Base-by-base conservation (phyloP, 35 echinoderm and acorn worm species). In the Apostichopus parvimensis region DNA sequence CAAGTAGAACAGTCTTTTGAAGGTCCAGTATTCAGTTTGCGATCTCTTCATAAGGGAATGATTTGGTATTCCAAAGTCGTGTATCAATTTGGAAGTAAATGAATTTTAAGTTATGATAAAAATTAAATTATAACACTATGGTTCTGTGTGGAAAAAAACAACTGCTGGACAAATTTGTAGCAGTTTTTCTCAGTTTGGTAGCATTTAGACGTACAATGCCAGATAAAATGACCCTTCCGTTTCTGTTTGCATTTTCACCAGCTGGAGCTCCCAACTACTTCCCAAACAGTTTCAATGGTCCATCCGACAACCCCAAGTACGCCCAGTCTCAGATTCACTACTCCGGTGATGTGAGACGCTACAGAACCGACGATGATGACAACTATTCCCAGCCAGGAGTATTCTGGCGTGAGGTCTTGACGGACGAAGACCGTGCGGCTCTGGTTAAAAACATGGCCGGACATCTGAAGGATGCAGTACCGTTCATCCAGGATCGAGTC, bases 241-340 rank as follows among this genome's bases (percentile, higher is more conserved):
- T 34, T 90, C 28, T 56, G 65, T 64, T 60, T 57, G 53, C 14
- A 59, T 76, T 1, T 90, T 45, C 34, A 45, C 34, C 34, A 98
- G 96, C 83, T 91, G 96, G 96, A 64, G 92, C 93, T 26, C 96
- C 96, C 18, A 98, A 98, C 94, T 98, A 98, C 93, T 98, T 94
- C 94, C 96, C 96, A 9, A 98, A 98, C 94, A 95, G 94, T 78
- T 98, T 98, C 91, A 90, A 77, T 20, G 96, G 96, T 12, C 96
- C 96, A 8, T 2, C 28, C 3, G 96, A 98, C 77, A 81, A 90
- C 54, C 18, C 77, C 17, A 88, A 93, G 45, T 81, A 92, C 55
- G 80, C 73, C 5, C 92, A 93, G 53, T 54, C 60, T 6, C 86
- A 23, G 5, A 90, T 86, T 78, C 9, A 2, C 6, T 56, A 53